Conservation (phyloP, 2,113 vertebrate genomes). For the Sander lucioperca region DNA sequence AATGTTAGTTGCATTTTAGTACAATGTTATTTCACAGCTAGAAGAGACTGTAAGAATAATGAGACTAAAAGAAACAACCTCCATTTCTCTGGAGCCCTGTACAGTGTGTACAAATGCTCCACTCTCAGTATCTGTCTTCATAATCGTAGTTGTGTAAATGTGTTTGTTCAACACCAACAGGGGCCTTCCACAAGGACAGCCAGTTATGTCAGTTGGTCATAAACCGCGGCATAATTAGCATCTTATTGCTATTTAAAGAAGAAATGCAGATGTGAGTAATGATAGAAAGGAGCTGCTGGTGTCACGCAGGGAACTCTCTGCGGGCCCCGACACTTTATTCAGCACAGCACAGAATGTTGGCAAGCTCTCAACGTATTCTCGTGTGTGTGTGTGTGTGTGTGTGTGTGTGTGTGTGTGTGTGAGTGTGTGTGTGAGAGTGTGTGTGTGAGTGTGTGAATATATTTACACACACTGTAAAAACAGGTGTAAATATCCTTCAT, state of each 20-base stretch:
- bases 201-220: conserved; percentile 38
- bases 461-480: too few species aligned
- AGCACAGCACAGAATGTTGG: conserved; percentile 15
- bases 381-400: background rate
- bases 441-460: too few species aligned
- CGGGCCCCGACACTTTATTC: conserved; percentile 5
- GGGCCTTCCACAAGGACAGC: conserved; percentile 37
- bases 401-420: background rate
- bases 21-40: background rate
- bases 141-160: conserved; percentile 44
- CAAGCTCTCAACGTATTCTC: background rate
- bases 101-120: conserved; percentile 8
- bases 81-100: background rate
- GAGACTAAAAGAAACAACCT: background rate
- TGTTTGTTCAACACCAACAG: conserved; percentile 50
- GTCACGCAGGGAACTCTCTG: conserved; percentile 43
- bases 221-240: conserved; percentile 47
- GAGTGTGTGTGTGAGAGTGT: background rate
- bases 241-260: conserved; percentile 48
- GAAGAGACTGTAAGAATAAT: background rate
- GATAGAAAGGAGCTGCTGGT: conserved; percentile 51
- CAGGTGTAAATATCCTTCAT: too few species aligned
- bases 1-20: background rate
- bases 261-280: conserved; percentile 58
- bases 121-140: conserved; percentile 29